A percentile compares a stretch with the other conserved stretches of the same genome.
Conservation (phyloP, 2,797 vertebrate genomes). For the Poliocrania exsul region DNA sequence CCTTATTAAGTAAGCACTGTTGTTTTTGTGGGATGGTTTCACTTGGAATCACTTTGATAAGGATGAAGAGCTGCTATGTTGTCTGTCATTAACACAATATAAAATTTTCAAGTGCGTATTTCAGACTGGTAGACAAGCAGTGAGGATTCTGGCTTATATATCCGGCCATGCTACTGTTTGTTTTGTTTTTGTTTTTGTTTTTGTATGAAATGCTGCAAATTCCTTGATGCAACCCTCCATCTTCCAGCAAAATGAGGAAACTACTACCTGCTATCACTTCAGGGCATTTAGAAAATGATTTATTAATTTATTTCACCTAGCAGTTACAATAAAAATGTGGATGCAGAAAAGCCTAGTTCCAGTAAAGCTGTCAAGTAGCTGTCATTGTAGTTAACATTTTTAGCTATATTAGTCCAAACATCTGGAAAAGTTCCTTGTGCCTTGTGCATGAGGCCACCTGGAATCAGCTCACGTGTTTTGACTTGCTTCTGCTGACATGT, state of each 20-base stretch:
- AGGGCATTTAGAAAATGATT: background rate
- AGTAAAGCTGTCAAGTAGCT: background rate
- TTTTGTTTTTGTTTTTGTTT: background rate
- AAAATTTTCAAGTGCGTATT: background rate
- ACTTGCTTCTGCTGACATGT: background rate
- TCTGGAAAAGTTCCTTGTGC: background rate
- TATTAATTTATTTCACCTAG: background rate
- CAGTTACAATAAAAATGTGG: background rate
- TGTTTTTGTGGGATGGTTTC: background rate
- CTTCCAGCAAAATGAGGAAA: background rate
- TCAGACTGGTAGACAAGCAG: background rate
- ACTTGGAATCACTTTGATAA: background rate
- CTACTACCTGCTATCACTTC: rapidly evolving
- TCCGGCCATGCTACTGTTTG: background rate
- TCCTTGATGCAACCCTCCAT: background rate
- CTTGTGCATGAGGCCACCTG: background rate
- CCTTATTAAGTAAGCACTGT: background rate
- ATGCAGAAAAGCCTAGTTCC: background rate
- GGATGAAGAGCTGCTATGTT: background rate
- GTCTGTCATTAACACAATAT: background rate
- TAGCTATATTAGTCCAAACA: background rate
- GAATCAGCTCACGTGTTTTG: background rate
- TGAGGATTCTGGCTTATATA: background rate
- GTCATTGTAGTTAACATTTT: background rate
- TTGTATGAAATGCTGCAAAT: background rate